phyloP scores from a whole-genome alignment of 2,113 vertebrate genomes.

The Cryptomyrus ogoouensis region DNA sequence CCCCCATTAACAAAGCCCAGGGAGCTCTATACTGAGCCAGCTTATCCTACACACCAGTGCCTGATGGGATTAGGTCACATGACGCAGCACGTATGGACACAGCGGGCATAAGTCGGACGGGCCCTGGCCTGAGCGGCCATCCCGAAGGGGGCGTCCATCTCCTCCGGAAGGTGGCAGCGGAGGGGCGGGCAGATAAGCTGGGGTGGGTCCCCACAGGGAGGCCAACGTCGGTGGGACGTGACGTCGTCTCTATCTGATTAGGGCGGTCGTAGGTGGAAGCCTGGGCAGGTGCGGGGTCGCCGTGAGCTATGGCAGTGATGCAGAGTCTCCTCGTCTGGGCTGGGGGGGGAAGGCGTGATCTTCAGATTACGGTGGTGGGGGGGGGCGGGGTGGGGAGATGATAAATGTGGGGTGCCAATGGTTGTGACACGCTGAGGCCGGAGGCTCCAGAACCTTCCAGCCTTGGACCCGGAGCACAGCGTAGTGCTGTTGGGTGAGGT shows the following conservation, averaged over 20 bases:
- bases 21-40: not conserved
- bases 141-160: not conserved
- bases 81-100: not conserved
- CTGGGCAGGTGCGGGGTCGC: not conserved
- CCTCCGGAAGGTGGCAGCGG: not conserved
- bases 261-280: conserved; percentile 3
- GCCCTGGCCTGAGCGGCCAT: not conserved
- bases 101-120: not conserved
- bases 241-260: conserved; percentile 58
- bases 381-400: conserved; percentile 50
- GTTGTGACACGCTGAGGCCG: conserved; percentile 43
- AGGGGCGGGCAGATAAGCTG: not conserved
- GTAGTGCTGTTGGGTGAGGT: not conserved
- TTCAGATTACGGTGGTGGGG: conserved; percentile 65
- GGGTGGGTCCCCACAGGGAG: not conserved
- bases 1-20: not conserved
- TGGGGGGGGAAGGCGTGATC: conserved; percentile 39
- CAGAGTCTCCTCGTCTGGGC: not conserved
- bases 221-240: conserved; percentile 28
- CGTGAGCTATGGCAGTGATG: not conserved
- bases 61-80: not conserved
- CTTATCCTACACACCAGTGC: not conserved
- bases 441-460: not conserved
- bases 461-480: not conserved
- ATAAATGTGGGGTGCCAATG: conserved; percentile 59